Conservation (phyloP, 1,140 invertebrate genomes). For the Sitophilus oryzae region DNA sequence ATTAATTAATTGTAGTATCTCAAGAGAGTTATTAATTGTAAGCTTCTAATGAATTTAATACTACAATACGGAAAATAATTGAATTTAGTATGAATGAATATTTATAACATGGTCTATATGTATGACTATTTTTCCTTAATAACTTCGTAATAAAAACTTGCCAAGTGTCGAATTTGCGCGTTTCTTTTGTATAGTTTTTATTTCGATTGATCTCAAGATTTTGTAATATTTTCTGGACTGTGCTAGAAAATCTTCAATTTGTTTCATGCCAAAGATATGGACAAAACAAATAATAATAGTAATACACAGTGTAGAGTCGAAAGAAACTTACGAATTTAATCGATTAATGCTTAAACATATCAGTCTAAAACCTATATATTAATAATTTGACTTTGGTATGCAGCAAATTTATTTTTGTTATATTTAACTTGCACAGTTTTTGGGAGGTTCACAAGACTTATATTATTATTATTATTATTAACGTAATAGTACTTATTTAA, state of each 20-base stretch:
- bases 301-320: not conserved
- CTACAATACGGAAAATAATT: constrained; percentile 7
- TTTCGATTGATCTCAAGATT: constrained; percentile 1
- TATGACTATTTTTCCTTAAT: constrained; percentile 17
- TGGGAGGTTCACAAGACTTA: constrained; percentile 27
- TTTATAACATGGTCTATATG: constrained; percentile 11
- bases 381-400: not conserved
- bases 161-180: not conserved
- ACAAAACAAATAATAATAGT: not conserved
- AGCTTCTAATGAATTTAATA: constrained; percentile 25
- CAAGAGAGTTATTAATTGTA: constrained; percentile 8
- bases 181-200: constrained; percentile 8
- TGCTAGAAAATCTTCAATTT: not conserved
- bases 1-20: not conserved
- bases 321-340: not conserved
- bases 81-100: constrained; percentile 9
- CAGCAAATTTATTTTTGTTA: constrained; percentile 1
- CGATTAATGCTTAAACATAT: not conserved
- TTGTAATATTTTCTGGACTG: constrained; percentile 4
- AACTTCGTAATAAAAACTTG: constrained; percentile 4
- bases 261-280: not conserved
- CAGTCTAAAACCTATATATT: not conserved
- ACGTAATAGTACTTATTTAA: constrained; percentile 14
- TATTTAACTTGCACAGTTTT: constrained; percentile 12
- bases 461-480: constrained; percentile 9